These are phyloP conservation scores for Pantherophis alleghaniensis DNA, from an alignment of 2,797 vertebrate species.

Conservation along the genomic window DNA sequence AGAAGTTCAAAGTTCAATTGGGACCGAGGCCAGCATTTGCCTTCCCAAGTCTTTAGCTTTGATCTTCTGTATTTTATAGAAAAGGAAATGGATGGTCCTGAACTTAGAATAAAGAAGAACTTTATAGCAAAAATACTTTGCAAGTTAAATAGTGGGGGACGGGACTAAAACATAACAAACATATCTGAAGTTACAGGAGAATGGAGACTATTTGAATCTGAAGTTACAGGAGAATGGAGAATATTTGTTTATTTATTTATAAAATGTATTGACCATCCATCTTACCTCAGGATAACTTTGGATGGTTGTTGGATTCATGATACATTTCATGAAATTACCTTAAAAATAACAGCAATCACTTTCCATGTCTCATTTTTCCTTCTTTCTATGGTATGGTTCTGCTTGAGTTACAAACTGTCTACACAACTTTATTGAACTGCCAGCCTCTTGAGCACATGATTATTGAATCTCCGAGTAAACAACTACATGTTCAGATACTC, in stretches of 20 bases:
- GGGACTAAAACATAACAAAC: not conserved
- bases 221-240: slow-evolving; percentile 16
- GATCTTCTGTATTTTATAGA: slow-evolving; percentile 14
- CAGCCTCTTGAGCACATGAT: not conserved
- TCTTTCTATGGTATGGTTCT: slow-evolving; percentile 20
- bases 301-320: slow-evolving; percentile 2
- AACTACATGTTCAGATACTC: not conserved
- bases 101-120: slow-evolving; percentile 11
- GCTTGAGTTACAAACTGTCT: slow-evolving; percentile 4
- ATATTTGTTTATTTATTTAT: not conserved
- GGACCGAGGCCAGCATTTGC: not conserved
- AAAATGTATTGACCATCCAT: not conserved
- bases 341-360: slow-evolving; percentile 10
- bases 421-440: slow-evolving; percentile 25
- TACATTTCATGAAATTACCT: slow-evolving; percentile 27
- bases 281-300: not conserved
- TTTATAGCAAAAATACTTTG: slow-evolving; percentile 3
- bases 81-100: not conserved
- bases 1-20: not conserved
- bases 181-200: slow-evolving; percentile 1
- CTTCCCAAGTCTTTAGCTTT: slow-evolving; percentile 26
- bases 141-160: not conserved
- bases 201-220: not conserved
- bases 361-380: slow-evolving; percentile 20
- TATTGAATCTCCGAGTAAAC: not conserved